Conservation (phyloP, 64 coral and sea anemone species). For the Dendronephthya gigantea region DNA sequence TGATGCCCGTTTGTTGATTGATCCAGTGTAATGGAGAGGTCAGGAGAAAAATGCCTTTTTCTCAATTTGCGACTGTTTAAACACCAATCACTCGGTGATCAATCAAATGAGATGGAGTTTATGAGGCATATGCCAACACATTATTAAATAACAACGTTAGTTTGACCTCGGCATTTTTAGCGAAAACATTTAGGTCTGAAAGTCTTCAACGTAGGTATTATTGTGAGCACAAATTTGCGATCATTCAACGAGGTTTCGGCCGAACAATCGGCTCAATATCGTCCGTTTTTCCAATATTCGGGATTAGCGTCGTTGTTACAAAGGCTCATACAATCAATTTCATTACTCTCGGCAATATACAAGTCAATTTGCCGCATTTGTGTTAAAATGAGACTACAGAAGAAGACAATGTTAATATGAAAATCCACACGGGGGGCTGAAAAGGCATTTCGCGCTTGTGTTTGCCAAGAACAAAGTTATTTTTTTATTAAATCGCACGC, state of each 20-base stretch:
- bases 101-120: neutral
- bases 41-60: no score
- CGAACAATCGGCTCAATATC: no score
- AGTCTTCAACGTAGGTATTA: neutral
- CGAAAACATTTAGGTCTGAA: neutral
- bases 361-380: neutral
- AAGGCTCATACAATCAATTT: neutral
- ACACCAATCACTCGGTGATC: neutral
- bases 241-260: no score
- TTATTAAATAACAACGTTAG: neutral
- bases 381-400: neutral
- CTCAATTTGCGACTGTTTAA: no score
- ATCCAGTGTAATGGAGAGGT: no score
- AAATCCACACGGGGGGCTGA: neutral
- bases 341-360: neutral
- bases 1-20: no score
- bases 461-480: neutral
- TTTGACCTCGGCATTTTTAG: neutral
- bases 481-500: neutral
- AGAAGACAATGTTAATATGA: neutral
- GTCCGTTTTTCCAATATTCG: no score
- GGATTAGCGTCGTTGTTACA: neutral
- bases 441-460: neutral
- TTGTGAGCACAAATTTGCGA: neutral
- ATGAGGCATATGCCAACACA: neutral